These are phyloP conservation scores for Taenaris catops DNA, from an alignment of 2,888 invertebrate genomes.

Conservation along the genomic window DNA sequence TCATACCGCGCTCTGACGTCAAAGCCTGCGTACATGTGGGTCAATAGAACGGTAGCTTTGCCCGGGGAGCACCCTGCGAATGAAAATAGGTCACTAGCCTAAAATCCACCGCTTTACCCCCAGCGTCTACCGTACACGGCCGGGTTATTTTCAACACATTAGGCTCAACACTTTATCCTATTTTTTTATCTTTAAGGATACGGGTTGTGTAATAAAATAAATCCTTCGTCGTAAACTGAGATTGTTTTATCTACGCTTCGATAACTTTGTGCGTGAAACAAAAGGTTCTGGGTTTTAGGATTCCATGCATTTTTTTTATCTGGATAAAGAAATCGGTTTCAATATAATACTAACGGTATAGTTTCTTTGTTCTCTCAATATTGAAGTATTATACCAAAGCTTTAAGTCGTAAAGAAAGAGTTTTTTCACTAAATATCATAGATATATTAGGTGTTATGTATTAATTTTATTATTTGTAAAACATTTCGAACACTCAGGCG, in stretches of 20 bases:
- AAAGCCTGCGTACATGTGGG: conserved; percentile 68
- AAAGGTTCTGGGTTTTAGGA: conserved; percentile 6
- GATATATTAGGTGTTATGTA: too few species aligned
- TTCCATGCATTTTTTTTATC: conserved; percentile 5
- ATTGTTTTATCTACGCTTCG: conserved; percentile 22
- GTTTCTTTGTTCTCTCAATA: conserved; percentile 3
- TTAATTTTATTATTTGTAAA: too few species aligned
- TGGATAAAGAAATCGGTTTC: not conserved
- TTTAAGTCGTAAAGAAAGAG: not conserved
- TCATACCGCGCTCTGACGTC: conserved; percentile 60
- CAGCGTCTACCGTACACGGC: conserved; percentile 28
- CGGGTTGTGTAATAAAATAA: conserved; percentile 19
- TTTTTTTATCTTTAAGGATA: conserved; percentile 21
- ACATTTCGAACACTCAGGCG: too few species aligned
- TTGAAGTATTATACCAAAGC: too few species aligned
- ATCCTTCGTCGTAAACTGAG: conserved; percentile 18
- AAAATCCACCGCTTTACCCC: conserved; percentile 48
- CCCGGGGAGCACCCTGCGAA: conserved; percentile 56
- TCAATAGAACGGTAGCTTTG: conserved; percentile 61
- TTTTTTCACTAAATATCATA: too few species aligned
- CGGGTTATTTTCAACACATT: conserved; percentile 29
- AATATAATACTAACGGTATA: not conserved
- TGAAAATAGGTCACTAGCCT: conserved; percentile 63
- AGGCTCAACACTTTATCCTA: conserved; percentile 19
- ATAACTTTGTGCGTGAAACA: conserved; percentile 16